These are phyloP conservation scores for Argentina silus DNA, from an alignment of 2,797 vertebrate genomes.

Conservation along the genomic window DNA sequence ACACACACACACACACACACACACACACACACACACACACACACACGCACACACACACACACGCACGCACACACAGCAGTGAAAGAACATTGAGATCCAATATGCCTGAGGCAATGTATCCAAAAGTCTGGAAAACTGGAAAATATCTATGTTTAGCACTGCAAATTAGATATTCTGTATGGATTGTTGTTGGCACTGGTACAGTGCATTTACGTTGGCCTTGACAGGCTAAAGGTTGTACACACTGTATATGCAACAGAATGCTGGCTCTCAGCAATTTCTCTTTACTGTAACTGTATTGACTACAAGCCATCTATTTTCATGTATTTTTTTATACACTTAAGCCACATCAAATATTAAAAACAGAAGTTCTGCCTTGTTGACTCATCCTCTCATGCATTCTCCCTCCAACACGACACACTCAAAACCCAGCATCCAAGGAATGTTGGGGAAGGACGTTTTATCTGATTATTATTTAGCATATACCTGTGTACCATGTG, in stretches of 20 bases:
- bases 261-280: background rate
- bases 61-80: no score
- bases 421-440: background rate
- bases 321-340: background rate
- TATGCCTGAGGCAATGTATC: no score
- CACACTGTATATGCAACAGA: background rate
- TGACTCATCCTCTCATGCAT: background rate
- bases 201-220: background rate
- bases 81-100: no score
- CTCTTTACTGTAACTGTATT: background rate
- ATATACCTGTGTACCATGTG: no score
- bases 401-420: background rate
- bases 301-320: background rate
- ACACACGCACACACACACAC: background rate
- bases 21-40: background rate
- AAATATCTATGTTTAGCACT: no score
- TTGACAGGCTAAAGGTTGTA: background rate
- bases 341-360: background rate
- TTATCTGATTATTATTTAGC: no score
- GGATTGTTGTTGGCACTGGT: no score
- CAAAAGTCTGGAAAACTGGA: no score
- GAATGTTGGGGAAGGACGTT: no score
- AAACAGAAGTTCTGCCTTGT: background rate
- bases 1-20: no score
- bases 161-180: no score